Evolutionary conservation across 2,113 vertebrate species (phyloP), one percentile per base, ranked within the genome.

Genomic region (Hiodon alosoides): DNA sequence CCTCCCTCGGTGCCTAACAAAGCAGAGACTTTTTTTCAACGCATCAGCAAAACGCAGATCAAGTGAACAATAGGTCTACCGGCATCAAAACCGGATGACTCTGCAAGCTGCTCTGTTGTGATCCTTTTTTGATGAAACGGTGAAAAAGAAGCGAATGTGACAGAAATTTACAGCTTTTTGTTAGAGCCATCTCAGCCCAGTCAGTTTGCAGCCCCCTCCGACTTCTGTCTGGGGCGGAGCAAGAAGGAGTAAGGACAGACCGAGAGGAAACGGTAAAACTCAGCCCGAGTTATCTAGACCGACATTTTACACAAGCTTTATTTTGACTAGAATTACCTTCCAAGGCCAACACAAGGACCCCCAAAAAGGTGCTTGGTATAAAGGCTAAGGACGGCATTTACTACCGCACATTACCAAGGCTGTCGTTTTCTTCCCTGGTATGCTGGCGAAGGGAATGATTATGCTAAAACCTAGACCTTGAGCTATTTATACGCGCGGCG

Each of bases 51-150:
- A 90, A 89, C 87, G 84, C 81, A 87, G 86, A 86, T 86, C 79
- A 79, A 69, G 65, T 77, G 83, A 85, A 88, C 79, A 82, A 72
- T 87, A 88, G 87, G 81, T 79, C 79, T 73, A 81, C 80, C 86
- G 78, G 80, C 81, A 79, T 87, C 85, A 85, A 88, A 89, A 90
- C 88, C 79, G 89, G 88, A 91, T 89, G 87, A 88, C 83, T 80
- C 66, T 79, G 87, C 87, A 89, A 87, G 80, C 84, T 86, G 81
- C 82, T 88, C 85, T 88, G 84, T 85, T 87, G 76, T 84, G 80
- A 87, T 86, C 68, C 80, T 86, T 85, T 87, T 87, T 84, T 87
- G 86, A 89, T 89, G 86, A 89, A 88, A 76, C 80, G 61, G 85
- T 84, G 82, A 86, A 89, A 88, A 87, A 75, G 77, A 82, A 31